A percentile compares a stretch with the other conserved stretches of the same genome.
phyloP scores from a whole-genome alignment of 2,797 vertebrate species.

The Hippoglossus hippoglossus region DNA sequence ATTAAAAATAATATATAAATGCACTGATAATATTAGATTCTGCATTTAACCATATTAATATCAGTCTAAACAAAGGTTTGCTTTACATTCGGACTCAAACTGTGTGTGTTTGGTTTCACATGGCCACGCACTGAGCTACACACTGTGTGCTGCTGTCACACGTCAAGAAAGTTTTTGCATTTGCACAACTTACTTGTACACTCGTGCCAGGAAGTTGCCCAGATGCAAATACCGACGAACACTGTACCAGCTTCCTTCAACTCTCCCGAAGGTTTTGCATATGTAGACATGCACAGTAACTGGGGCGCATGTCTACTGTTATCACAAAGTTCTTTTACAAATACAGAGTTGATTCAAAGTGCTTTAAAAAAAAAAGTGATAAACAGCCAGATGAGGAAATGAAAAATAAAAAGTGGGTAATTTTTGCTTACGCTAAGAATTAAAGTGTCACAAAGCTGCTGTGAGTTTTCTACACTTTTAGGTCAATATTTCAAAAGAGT shows the following conservation, averaged over 20 bases:
- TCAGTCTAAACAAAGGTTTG: too few species aligned
- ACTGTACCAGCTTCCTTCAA: neutral
- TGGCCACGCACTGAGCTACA: too few species aligned
- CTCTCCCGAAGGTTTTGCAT: neutral
- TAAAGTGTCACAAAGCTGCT: neutral
- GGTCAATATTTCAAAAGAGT: neutral
- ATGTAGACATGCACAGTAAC: neutral
- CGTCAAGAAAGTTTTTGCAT: slow-evolving; percentile 1
- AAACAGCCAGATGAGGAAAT: too few species aligned
- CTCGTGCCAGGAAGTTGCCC: neutral
- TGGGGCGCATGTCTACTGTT: neutral
- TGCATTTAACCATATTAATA: too few species aligned
- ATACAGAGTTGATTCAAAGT: too few species aligned
- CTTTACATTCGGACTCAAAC: too few species aligned
- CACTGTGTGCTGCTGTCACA: neutral
- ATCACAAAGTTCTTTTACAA: neutral
- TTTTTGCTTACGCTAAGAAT: neutral
- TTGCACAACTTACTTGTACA: slow-evolving; percentile 15
- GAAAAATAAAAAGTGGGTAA: neutral
- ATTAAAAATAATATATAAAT: too few species aligned
- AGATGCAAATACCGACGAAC: slow-evolving; percentile 10
- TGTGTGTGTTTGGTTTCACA: too few species aligned
- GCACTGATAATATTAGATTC: too few species aligned
- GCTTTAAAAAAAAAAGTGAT: too few species aligned
- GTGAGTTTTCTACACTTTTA: neutral